Evolutionary conservation across 2,113 vertebrate genomes (phyloP).

Genomic region (Channa argus): DNA sequence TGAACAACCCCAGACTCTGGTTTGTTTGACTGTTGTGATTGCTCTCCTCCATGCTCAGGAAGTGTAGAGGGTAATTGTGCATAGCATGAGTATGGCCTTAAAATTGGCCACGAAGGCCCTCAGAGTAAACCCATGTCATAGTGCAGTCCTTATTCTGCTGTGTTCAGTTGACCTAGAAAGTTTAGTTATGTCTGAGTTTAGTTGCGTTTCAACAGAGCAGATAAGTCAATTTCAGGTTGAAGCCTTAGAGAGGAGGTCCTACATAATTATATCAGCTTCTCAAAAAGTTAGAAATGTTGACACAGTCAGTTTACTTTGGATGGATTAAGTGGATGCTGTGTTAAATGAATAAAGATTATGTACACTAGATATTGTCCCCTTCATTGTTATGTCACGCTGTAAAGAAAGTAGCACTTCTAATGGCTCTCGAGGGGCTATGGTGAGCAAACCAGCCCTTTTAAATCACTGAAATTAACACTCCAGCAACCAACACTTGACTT

Average conservation of each 20-base stretch:
- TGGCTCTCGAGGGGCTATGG: constrained; percentile 36
- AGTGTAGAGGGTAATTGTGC: too few species aligned
- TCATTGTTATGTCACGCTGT: constrained; percentile 37
- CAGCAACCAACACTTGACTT: constrained; percentile 62
- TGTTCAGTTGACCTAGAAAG: neutral
- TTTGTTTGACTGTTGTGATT: too few species aligned
- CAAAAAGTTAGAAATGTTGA: constrained; percentile 20
- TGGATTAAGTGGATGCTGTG: constrained; percentile 39
- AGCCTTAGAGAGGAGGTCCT: constrained; percentile 8
- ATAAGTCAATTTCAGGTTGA: neutral
- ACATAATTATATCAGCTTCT: constrained; percentile 30
- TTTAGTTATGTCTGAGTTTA: neutral
- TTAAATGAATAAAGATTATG: constrained; percentile 52
- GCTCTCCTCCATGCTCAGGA: too few species aligned
- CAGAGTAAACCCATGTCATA: neutral
- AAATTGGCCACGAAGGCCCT: too few species aligned
- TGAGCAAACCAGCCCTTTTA: constrained; percentile 47
- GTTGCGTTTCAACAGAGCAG: neutral
- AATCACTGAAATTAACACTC: constrained; percentile 59
- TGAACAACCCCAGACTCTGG: too few species aligned
- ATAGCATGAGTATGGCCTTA: too few species aligned
- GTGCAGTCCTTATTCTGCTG: neutral
- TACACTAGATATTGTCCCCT: constrained; percentile 44
- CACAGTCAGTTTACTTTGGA: constrained; percentile 16
- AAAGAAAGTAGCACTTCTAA: constrained; percentile 41